Base-by-base conservation (phyloP, 1,140 invertebrate species). In the Coenobita brevimanus region DNA sequence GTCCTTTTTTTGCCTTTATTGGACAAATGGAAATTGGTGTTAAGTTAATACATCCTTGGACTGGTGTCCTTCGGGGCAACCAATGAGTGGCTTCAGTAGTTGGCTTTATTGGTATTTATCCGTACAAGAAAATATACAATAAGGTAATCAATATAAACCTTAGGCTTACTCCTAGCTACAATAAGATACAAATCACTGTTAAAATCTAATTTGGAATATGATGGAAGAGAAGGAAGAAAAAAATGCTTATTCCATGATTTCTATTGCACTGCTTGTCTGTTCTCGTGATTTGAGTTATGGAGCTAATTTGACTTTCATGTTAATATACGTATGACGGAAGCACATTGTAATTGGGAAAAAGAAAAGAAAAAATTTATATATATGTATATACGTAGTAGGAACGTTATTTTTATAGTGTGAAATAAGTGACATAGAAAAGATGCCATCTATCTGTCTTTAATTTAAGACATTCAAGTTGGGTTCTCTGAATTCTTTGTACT, bases 61-160 rank as follows among this genome's bases (percentile, higher is more conserved):
- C 24, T 43, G 62, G 33, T 57, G 24, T 54, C 21, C 21, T 50
- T 17, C 43, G 80, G 79, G 87, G 36, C 81, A 83, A 89, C 87
- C 87, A 84, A 83, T 79, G 76, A 57, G 50, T 60, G 54, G 30
- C n/a, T 87, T 87, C 62, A 80, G 36, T 87, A 80, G 27, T 80
- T 87, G 75, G 85, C 78, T 89, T 83, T 89, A 82, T 89, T 82
- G 67, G 71, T 88, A 88, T 79, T 89, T 73, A 88, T 90, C 89
- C 82, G 89, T 90, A 90, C 89, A 90, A 90, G 89, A 90, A 90
- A 90, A 90, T 90, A 90, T 90, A 90, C 85, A 88, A 90, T 90
- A 90, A 90, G 84, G 89, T 88, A 17, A 90, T 88, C 88, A 76
- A 90, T 90, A 90, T 88, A 90, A 90, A 90, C 89, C 89, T 90